Evolutionary conservation across 2,113 vertebrate genomes (phyloP).

Genomic region (Aegotheles bennettii): DNA sequence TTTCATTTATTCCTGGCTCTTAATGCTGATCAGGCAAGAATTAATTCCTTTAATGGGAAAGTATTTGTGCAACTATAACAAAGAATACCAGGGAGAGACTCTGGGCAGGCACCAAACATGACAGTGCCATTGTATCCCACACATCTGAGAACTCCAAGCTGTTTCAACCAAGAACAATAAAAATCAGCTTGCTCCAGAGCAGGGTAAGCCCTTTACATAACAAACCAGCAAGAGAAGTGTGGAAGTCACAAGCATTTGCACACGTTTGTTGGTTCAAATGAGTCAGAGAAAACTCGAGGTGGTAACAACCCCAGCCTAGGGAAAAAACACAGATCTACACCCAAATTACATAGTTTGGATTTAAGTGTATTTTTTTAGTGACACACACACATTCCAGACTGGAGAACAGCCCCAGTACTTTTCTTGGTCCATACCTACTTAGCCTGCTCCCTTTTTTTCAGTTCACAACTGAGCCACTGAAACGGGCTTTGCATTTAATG

Average conservation of each 20-base stretch:
- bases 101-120: not conserved
- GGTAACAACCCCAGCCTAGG: rapidly evolving
- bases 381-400: not conserved
- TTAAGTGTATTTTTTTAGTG: not conserved
- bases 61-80: not conserved
- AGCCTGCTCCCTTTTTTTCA: not conserved
- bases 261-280: not conserved
- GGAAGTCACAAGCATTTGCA: not conserved
- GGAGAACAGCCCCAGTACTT: not conserved
- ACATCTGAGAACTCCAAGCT: not conserved
- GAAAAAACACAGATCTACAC: not conserved
- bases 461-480: not conserved
- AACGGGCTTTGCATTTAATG: not conserved
- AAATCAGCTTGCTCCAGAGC: not conserved
- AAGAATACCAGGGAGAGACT: not conserved
- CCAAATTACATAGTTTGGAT: not conserved
- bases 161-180: not conserved
- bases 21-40: not conserved
- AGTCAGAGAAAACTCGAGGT: not conserved
- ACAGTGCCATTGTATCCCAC: not conserved
- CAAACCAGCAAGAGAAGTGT: not conserved
- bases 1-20: slow-evolving; percentile 18
- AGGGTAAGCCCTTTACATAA: not conserved
- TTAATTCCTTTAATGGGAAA: slow-evolving; percentile 9
- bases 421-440: not conserved